Evolutionary conservation across 1,140 invertebrate genomes (phyloP), one percentile per base, ranked within the genome.

Genomic region (Trypoxylus dichotomus): DNA sequence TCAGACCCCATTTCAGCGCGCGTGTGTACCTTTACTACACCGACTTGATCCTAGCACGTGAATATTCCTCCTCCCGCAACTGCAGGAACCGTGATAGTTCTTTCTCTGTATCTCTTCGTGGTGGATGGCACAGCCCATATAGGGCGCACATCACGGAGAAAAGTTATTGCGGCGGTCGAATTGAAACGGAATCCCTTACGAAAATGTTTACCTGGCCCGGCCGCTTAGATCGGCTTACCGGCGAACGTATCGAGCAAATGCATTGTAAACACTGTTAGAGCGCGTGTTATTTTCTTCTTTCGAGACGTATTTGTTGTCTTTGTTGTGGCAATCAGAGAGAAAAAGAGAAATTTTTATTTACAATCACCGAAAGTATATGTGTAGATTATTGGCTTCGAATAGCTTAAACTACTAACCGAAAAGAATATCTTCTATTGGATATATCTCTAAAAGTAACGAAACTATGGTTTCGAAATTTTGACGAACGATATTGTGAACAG

Each of bases 181-280:
- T 54, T 54, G 47, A 54, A 54, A 54, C 47, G 47, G 47, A 54
- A 54, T 54, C 47, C 47, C 47, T 19, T 54, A 54, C 47, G 47
- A 54, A 54, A 54, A 54, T 54, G 47, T 54, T 54, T 54, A 54
- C 47, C 47, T 54, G 47, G 19, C 15, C 47, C 47, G 47, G 47
- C 19, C 47, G 47, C 47, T 54, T 54, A 54, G 47, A 54, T 54
- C 47, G 15, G 47, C 47, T 54, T 54, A 54, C 15, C 19, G 47
- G n/a, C 15, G 47, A 54, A n/a, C 15, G 47, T 54, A 54, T 54
- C 47, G 47, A 19, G 47, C 47, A 54, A 54, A 54, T 54, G 47
- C 47, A 54, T 54, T 54, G 47, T 54, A 54, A 54, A 54, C 47
- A 54, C 15, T 54, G 47, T 54, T 54, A 54, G 47, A 54, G 47